Conservation (phyloP, 2,797 vertebrate species). For the Sebastes iracundus region DNA sequence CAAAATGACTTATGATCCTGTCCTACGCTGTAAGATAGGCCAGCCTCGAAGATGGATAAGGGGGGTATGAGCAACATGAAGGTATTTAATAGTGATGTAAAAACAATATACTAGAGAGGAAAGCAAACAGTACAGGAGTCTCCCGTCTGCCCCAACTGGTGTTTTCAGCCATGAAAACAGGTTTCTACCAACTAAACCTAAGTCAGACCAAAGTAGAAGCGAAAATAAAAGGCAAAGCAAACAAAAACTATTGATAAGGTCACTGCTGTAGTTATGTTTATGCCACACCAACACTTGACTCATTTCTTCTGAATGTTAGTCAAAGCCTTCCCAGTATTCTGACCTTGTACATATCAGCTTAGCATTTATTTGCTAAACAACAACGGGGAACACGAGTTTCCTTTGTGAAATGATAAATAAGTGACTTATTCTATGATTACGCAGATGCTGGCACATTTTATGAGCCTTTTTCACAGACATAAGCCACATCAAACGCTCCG, state of each 20-base stretch:
- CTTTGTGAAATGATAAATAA: conserved; percentile 65
- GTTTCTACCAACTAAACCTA: not conserved
- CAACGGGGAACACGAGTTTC: conserved; percentile 44
- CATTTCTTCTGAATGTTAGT: not conserved
- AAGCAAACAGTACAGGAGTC: conserved; percentile 10
- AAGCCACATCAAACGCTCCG: conserved; percentile 27
- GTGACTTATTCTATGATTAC: conserved; percentile 64
- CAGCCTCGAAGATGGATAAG: conserved; percentile 9
- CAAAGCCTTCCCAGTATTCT: not conserved
- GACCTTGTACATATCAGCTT: conserved; percentile 44
- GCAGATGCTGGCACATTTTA: conserved; percentile 39
- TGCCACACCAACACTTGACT: not conserved
- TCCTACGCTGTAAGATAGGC: not conserved
- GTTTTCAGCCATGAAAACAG: not conserved
- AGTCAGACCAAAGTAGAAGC: not conserved
- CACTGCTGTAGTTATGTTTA: not conserved
- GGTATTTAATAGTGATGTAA: conserved; percentile 16
- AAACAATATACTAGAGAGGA: conserved; percentile 14
- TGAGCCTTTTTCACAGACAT: conserved; percentile 34
- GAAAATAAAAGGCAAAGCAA: not conserved
- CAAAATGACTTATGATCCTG: conserved; percentile 12
- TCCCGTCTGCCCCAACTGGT: not conserved
- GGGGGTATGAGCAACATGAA: not conserved
- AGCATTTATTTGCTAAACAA: conserved; percentile 44
- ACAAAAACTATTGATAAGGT: not conserved